These are phyloP conservation scores for Cryptotermes secundus DNA, from an alignment of 1,140 invertebrate genomes.

Conservation along the genomic window DNA sequence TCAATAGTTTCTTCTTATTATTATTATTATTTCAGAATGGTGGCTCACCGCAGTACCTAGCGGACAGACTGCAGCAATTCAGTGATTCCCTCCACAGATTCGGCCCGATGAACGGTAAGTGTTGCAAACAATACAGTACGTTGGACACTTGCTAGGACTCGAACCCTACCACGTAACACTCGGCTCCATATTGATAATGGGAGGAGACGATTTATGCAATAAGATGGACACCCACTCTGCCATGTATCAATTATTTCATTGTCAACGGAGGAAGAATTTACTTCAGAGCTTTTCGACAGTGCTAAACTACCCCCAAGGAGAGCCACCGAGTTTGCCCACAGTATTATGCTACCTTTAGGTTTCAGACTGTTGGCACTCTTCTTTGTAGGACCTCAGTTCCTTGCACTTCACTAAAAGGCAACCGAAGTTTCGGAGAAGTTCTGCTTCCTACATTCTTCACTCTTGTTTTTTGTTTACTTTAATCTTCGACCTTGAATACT, in stretches of 20 bases:
- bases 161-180: background rate
- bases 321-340: too few relatives aligned
- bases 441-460: too few relatives aligned
- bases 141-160: background rate
- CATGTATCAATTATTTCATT: background rate
- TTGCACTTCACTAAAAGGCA: too few relatives aligned
- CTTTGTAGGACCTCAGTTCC: too few relatives aligned
- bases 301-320: background rate
- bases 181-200: background rate
- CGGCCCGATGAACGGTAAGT: background rate
- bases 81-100: constrained; percentile 30
- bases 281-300: background rate
- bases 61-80: constrained; percentile 36
- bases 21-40: constrained; percentile 35
- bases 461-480: too few relatives aligned
- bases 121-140: background rate
- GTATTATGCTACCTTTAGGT: too few relatives aligned
- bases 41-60: constrained; percentile 32
- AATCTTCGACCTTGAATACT: too few relatives aligned
- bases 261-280: background rate
- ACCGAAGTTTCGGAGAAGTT: too few relatives aligned
- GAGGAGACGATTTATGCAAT: background rate
- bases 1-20: background rate
- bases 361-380: too few relatives aligned
- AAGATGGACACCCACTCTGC: background rate